Base-by-base conservation (phyloP, 1,140 invertebrate species). In the Cydia splendana region DNA sequence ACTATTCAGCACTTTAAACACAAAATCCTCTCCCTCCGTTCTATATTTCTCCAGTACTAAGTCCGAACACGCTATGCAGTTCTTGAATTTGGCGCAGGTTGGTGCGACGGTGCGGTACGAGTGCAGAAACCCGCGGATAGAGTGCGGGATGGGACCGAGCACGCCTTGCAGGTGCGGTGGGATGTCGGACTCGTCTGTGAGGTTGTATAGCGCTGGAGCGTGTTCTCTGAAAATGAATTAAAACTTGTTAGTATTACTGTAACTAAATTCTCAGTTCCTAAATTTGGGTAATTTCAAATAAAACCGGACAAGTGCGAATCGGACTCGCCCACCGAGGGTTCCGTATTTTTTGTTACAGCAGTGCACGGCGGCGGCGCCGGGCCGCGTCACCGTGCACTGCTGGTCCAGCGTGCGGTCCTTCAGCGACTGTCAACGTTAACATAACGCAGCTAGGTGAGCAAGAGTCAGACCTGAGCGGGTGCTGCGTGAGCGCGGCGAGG, bases 21-120 rank as follows among this genome's bases (percentile, higher is more conserved):
- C 88, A 89, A 99, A 99, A 1, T 95, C 95, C 76, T 96, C 95
- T 0, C 96, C 96, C 2, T 96, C 93, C 30, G 91, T 87, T 82
- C 91, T 92, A 88, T 97, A 98, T 51, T 94, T 94, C 15, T 95
- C 85, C 24, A 98, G 84, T 28, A 98, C 94, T 0, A 91, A 84
- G 30, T 93, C 85, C 0, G 98, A 99, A 87, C 98, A 99, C 0
- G 98, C 98, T 67, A 98, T 98, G 85, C 98, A 99, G 79, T 97
- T 96, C 75, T 96, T 94, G 94, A 99, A 99, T 80, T 96, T 96
- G 71, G 95, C 93, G 42, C 96, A 97, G 13, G 97, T 96, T 9
- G 98, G 98, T 79, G 97, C 85, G 15, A 98, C 95, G 65, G 96
- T 96, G 77, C 96, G 95, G 88, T 96, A 98, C 71, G 95, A 95